A percentile compares a stretch with the other conserved stretches of the same genome.
These are phyloP conservation scores for Brachyptera risi DNA, from an alignment of 2,888 invertebrate genomes.

Conservation along the genomic window DNA sequence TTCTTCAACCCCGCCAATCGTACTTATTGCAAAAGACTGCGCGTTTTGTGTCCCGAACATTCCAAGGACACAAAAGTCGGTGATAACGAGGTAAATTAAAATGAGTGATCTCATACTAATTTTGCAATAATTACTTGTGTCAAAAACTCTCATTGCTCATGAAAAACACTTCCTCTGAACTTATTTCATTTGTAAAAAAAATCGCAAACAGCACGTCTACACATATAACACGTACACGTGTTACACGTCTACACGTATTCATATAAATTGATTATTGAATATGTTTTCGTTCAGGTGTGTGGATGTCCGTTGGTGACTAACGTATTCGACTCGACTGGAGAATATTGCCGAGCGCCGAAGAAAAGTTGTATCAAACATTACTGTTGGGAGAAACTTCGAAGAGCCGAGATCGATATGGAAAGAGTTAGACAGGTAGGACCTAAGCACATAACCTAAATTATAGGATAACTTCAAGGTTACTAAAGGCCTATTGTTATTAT, in stretches of 20 bases:
- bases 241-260: no score
- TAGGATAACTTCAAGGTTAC: no score
- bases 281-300: slow-evolving; percentile 59
- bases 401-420: slow-evolving; percentile 95
- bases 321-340: slow-evolving; percentile 78
- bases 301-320: slow-evolving; percentile 86
- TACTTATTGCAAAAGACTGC: slow-evolving; percentile 92
- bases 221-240: no score
- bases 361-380: slow-evolving; percentile 88
- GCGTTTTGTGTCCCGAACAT: slow-evolving; percentile 96
- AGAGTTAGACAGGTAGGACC: slow-evolving; percentile 52
- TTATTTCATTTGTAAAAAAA: no score
- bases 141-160: no score
- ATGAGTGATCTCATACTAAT: no score
- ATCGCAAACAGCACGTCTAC: no score
- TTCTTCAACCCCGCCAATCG: slow-evolving; percentile 82
- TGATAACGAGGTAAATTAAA: slow-evolving; percentile 61
- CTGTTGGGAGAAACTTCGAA: slow-evolving; percentile 91
- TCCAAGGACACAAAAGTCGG: slow-evolving; percentile 89
- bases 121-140: neutral
- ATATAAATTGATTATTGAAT: neutral
- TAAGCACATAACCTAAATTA: no score
- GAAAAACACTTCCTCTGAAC: no score
- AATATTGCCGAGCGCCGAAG: slow-evolving; percentile 84
- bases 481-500: no score